Base-by-base conservation (phyloP, 2,113 vertebrate species). In the Pagrus major region DNA sequence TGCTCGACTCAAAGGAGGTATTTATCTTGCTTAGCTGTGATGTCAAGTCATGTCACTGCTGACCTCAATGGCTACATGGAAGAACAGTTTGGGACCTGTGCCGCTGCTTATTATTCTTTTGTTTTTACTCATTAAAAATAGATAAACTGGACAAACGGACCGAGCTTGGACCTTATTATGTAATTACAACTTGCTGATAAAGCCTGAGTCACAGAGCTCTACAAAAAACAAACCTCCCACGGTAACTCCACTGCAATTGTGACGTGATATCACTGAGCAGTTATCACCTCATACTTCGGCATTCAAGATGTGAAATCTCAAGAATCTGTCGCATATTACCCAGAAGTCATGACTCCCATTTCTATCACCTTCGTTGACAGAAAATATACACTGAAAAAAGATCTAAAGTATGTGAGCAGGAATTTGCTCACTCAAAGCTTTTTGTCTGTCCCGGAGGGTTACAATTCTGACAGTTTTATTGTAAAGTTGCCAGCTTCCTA, bases 21-120 rank as follows among this genome's bases (percentile, higher is more conserved):
- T 80, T 76, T 37, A 46, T 79, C 74, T 55, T 64, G 46, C 47
- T 78, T 58, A 75, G 56, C 27, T 11, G 3, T 54, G 29, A 65
- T 74, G 58, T 64, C 55, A 55, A 31, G 11, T 56, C 33, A 37
- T 11, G 23, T 14, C 23, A 16, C 15, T 3, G 54, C 31, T 69
- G 61, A 75, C 39, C 39, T 64, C 4, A 39, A 2, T 16, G 5
- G 9, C 33, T 35, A 2, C 11, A 27, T 25, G 5, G 41, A 66
- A 59, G 59, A 84, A 49, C 44, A 67, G 11, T 52, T 12, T 59
- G 60, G 85, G 23, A 67, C 23, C 5, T 46, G 2, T 25, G 31
- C 25, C 31, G 41, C n/a, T 68, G 29, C 29, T 47, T 5, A 12
- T 65, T 37, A 23, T 16, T 39, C 29, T 10, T 9, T 54, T 47